Evolutionary conservation across 2,113 vertebrate genomes (phyloP), one percentile per base, ranked within the genome.

Genomic region (Oxygymnocypris stewartii): DNA sequence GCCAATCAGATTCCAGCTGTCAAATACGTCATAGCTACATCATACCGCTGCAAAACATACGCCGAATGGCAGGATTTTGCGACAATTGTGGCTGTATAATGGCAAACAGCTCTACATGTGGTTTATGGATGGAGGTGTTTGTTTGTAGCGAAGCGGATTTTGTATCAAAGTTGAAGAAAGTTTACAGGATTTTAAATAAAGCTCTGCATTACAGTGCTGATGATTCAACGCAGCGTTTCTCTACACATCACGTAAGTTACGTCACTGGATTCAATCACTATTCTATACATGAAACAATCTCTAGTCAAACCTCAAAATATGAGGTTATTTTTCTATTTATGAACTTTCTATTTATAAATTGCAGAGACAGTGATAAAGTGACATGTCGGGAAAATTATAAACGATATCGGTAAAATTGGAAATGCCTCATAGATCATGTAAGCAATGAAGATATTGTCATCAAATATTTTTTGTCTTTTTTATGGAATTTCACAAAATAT

Each of bases 1-100:
- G 82, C 93, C 92, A 92, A 91, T 92, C 88, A 91, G 90, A 79
- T 74, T 76, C 57, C 40, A 91, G 84, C 80, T 89, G 89, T 90
- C 86, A 91, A 85, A 90, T 79, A 44, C 57, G 61, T 84, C 87
- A 89, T 80, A 2, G 67, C 87, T 80, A 35, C 51, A 37, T 84
- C 89, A 88, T 84, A 2, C 84, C 89, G 87, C 59, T 65, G 42
- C 65, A 75, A 89, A 88, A 49, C 23, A 18, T 23, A 20, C 6
- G 6, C 40, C 40, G 20, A 4, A 61, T 78, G 35, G 31, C 85
- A 44, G 73, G 12, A 65, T 61, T 85, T 79, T 25, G 90, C 90
- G 13, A 84, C 28, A 47, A 16, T 12, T 44, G 23, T 31, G 76
- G 0, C 14, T 16, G 61, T 3, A 18, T 31, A 35, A 76, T 9